Percentiles rank a stretch among this genome's conserved stretches.
Evolutionary conservation across 2,888 invertebrate species (phyloP).

Genomic region (Pachydiplax longipennis): DNA sequence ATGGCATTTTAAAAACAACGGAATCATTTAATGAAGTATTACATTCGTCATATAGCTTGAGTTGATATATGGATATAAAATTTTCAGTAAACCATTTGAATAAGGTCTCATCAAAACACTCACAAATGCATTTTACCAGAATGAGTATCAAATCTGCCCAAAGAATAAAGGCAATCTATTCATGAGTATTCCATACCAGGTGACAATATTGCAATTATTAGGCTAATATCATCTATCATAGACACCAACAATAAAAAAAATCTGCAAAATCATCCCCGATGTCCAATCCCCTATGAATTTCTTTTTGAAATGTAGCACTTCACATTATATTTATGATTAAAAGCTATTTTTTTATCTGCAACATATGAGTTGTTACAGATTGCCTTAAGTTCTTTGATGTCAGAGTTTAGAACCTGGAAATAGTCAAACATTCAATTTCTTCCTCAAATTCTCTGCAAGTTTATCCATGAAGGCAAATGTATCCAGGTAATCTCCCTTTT

Average conservation of each 20-base stretch:
- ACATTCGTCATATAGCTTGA: not conserved
- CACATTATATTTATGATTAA: not conserved
- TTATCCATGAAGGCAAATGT: conserved; percentile 98
- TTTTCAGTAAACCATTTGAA: not conserved
- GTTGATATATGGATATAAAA: not conserved
- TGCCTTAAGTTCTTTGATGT: not conserved
- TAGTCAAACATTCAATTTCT: conserved; percentile 68
- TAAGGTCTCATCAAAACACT: not conserved
- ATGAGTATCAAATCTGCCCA: not conserved
- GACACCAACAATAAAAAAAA: not conserved
- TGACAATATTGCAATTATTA: not conserved
- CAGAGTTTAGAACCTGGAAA: not conserved
- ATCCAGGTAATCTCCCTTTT: conserved; percentile 87
- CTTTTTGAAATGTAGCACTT: not conserved
- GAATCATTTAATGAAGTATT: no score
- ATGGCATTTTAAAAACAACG: no score
- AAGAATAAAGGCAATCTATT: not conserved
- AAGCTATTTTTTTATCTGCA: not conserved
- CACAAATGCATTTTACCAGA: not conserved
- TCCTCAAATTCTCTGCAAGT: conserved; percentile 85
- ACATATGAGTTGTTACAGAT: not conserved
- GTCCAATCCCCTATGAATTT: not conserved
- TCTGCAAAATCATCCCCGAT: not conserved
- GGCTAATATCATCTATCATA: conserved; percentile 20
- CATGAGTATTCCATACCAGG: not conserved